Evolutionary conservation across 2,113 vertebrate genomes (phyloP).

Genomic region (Brachionichthys hirsutus): DNA sequence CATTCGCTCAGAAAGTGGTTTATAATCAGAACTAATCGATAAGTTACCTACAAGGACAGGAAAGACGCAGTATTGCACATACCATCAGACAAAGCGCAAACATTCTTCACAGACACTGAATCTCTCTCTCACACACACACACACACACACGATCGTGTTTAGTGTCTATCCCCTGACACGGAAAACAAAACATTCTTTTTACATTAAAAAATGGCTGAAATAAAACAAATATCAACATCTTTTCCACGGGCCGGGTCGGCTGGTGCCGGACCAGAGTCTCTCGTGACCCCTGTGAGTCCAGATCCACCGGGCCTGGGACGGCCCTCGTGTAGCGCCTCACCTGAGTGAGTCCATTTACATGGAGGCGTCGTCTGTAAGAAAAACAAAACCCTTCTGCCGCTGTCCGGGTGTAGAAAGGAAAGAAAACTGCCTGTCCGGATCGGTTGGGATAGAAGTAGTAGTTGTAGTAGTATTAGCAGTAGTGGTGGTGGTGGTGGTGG

Average conservation of each 20-base stretch:
- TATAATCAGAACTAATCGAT: constrained; percentile 51
- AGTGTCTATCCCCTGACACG: constrained; percentile 59
- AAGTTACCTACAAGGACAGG: constrained; percentile 64
- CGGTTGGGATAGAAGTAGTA: constrained; percentile 48
- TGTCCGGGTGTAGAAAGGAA: constrained; percentile 48
- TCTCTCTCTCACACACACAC: constrained; percentile 34
- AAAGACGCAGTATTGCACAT: constrained; percentile 67
- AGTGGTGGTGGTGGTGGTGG: constrained; percentile 57
- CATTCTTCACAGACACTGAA: constrained; percentile 9
- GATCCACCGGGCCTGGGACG: constrained; percentile 57
- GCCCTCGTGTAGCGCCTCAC: constrained; percentile 48
- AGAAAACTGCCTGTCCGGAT: constrained; percentile 18
- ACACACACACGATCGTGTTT: constrained; percentile 42
- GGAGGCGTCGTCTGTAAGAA: constrained; percentile 17
- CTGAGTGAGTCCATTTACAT: constrained; percentile 52
- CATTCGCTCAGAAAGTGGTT: constrained; percentile 60
- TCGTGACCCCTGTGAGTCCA: constrained; percentile 61
- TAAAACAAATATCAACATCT: constrained; percentile 70
- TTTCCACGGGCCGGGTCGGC: constrained; percentile 38
- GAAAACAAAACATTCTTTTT: constrained; percentile 63
- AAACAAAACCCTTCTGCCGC: neutral
- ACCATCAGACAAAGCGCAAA: constrained; percentile 48
- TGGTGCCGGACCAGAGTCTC: constrained; percentile 49
- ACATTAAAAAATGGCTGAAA: constrained; percentile 37
- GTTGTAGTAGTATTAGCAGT: constrained; percentile 23